Conservation (phyloP, 2,888 invertebrate species). For the Drosophila nr. perissopoda region DNA sequence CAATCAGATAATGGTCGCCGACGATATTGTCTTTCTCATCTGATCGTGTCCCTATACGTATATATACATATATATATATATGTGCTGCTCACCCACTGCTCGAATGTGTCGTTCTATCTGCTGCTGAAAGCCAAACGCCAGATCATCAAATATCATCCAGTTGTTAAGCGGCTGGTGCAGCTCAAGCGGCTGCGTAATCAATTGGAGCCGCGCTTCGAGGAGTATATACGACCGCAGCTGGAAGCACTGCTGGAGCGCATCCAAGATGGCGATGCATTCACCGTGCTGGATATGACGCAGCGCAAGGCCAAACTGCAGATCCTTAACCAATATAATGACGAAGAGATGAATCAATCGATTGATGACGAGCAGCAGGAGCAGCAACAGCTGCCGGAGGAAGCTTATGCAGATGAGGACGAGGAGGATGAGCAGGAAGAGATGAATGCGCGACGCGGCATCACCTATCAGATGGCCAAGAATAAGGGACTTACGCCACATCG, state of each 20-base stretch:
- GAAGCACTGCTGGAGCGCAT: slow-evolving; percentile 87
- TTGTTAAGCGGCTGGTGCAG: slow-evolving; percentile 93
- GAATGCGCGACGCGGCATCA: slow-evolving; percentile 91
- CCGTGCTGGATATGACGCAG: slow-evolving; percentile 62
- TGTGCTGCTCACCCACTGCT: slow-evolving; percentile 91
- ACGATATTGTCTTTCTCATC: slow-evolving; percentile 93
- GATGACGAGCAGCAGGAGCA: background rate
- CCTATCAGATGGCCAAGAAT: slow-evolving; percentile 97
- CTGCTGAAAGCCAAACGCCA: slow-evolving; percentile 91
- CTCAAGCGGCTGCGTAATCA: slow-evolving; percentile 91
- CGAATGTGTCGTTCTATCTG: slow-evolving; percentile 94
- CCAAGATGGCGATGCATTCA: slow-evolving; percentile 83
- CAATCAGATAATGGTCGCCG: slow-evolving; percentile 96
- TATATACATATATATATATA: background rate
- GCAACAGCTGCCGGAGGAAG: slow-evolving; percentile 54
- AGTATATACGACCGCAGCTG: slow-evolving; percentile 89
- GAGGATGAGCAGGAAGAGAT: slow-evolving; percentile 83
- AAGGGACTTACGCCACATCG: slow-evolving; percentile 96
- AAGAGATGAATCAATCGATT: background rate
- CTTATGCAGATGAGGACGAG: slow-evolving; percentile 83
- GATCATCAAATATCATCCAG: slow-evolving; percentile 93
- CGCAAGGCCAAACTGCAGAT: slow-evolving; percentile 64
- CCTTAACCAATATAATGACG: slow-evolving; percentile 51
- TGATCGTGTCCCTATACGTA: slow-evolving; percentile 83
- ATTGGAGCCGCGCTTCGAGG: slow-evolving; percentile 89